Evolutionary conservation across 1,140 invertebrate genomes (phyloP).

Genomic region (Diachasma alloeum): DNA sequence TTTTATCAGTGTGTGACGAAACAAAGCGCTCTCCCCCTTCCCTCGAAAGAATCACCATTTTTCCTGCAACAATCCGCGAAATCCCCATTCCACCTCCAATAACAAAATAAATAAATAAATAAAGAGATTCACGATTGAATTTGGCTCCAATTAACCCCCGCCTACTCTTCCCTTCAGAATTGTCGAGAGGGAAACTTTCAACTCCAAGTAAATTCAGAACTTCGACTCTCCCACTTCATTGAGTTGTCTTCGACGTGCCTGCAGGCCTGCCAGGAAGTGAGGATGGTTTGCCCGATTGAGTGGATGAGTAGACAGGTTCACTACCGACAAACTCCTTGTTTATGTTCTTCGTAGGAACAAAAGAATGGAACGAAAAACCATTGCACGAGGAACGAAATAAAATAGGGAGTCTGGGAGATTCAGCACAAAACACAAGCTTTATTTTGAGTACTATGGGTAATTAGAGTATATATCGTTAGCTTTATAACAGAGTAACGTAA

Average conservation of each 20-base stretch:
- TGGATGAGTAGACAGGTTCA: conserved; percentile 36
- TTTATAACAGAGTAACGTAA: too few relatives aligned
- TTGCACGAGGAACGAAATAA: too few relatives aligned
- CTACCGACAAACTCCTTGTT: conserved; percentile 41
- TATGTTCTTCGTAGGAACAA: conserved; percentile 27
- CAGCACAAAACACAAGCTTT: too few relatives aligned
- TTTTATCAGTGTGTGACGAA: too few relatives aligned
- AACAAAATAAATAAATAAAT: too few relatives aligned
- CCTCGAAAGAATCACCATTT: too few relatives aligned
- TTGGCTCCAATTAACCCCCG: not conserved
- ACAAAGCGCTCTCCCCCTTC: too few relatives aligned
- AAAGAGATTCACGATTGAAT: not conserved
- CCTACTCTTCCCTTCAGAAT: not conserved
- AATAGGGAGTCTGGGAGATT: too few relatives aligned
- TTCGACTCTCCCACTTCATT: conserved; percentile 25
- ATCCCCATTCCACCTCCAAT: too few relatives aligned
- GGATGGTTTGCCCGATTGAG: conserved; percentile 47
- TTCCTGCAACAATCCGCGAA: too few relatives aligned
- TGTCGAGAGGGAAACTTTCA: not conserved
- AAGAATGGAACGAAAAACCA: not conserved
- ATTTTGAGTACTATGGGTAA: too few relatives aligned
- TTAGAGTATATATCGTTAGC: too few relatives aligned
- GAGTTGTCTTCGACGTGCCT: conserved; percentile 11
- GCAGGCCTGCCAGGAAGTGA: conserved; percentile 26
- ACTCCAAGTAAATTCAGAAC: conserved; percentile 39